A percentile compares a stretch with the other conserved stretches of the same genome.
Evolutionary conservation across 2,797 vertebrate species (phyloP).

Genomic region (Babyrousa celebensis): DNA sequence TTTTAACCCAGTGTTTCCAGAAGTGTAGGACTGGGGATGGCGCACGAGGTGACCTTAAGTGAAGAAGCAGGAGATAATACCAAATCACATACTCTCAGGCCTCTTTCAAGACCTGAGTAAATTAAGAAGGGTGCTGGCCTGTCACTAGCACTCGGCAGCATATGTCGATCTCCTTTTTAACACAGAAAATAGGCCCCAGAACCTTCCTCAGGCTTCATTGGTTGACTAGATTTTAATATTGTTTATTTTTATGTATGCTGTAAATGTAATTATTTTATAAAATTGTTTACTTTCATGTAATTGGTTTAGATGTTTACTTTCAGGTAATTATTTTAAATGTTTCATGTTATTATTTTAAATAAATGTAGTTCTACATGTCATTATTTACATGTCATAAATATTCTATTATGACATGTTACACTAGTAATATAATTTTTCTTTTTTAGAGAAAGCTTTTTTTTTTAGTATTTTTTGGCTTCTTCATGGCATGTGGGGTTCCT

Average conservation of each 20-base stretch:
- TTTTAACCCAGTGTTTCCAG: neutral
- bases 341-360: constrained; percentile 46
- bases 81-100: neutral
- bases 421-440: neutral
- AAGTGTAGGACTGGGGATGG: neutral
- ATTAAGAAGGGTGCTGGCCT: neutral
- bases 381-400: neutral
- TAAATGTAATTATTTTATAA: neutral
- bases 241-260: constrained; percentile 29
- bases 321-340: neutral
- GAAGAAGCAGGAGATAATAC: neutral
- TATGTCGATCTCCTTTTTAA: neutral
- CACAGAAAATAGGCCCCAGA: neutral
- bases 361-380: neutral
- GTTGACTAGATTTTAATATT: neutral
- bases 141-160: neutral
- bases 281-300: neutral
- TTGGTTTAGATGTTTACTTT: neutral
- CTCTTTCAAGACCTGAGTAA: neutral
- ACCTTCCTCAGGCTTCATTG: neutral
- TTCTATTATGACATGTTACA: neutral
- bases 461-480: too few relatives aligned
- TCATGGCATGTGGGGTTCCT: too few relatives aligned
- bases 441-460: neutral
- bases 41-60: neutral